These are phyloP conservation scores for Cerceris rybyensis DNA, from an alignment of 2,888 invertebrate genomes.

Conservation along the genomic window DNA sequence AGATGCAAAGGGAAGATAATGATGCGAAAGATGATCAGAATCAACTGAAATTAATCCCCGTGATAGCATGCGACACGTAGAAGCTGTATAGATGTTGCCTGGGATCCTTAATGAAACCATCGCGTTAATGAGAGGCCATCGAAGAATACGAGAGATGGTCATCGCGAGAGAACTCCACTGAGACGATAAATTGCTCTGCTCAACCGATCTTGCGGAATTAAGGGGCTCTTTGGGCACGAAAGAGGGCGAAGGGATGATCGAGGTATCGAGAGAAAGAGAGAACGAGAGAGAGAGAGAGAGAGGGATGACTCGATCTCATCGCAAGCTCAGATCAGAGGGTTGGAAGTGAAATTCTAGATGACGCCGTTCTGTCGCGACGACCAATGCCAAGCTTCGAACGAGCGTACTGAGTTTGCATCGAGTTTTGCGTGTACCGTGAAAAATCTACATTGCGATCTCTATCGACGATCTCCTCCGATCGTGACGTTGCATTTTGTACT, in stretches of 20 bases:
- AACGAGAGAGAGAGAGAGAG: neutral
- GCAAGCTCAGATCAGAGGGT: neutral
- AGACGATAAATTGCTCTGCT: conserved; percentile 10
- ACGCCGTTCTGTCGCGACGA: conserved; percentile 44
- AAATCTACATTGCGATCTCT: neutral
- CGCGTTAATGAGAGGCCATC: conserved; percentile 7
- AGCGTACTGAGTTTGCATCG: neutral
- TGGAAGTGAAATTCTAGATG: conserved; percentile 13
- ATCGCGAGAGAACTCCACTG: neutral
- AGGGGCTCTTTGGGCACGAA: conserved; percentile 1
- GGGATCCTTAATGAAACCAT: neutral
- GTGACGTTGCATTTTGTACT: neutral
- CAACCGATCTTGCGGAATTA: neutral
- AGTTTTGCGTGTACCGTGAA: neutral
- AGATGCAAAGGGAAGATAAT: neutral
- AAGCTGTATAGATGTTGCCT: neutral
- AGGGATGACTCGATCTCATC: neutral
- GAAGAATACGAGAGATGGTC: conserved; percentile 5
- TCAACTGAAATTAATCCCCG: neutral
- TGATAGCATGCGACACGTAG: neutral
- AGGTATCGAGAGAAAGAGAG: conserved; percentile 1
- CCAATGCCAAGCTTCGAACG: conserved; percentile 20
- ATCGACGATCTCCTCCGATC: neutral
- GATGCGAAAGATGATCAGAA: no score
- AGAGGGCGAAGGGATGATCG: conserved; percentile 1